Evolutionary conservation across 1,140 invertebrate species (phyloP), one percentile per base, ranked within the genome.

Genomic region (Linepithema humile): DNA sequence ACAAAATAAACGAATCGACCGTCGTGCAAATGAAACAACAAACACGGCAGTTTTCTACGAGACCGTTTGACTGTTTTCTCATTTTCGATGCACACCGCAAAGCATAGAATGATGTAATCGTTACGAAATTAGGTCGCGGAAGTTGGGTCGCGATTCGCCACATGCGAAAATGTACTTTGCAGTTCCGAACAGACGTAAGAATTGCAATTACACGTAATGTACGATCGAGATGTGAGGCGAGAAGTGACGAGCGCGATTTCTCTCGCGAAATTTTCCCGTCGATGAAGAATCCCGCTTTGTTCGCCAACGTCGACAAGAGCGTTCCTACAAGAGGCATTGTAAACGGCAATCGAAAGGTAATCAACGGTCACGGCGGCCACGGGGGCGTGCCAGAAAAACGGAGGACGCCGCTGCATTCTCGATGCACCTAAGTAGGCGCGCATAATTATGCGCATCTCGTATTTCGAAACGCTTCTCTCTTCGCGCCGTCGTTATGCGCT

Each of bases 391-490:
- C 87, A 88, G 87, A 88, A 88, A 88, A 85, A 83, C 83, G 65
- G 59, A 43, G 77, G 69, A 83, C 83, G 55, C 72, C 83, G 83
- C 59, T 88, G 83, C 86, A 88, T 88, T 88, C 87, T 48, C 77
- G 77, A 88, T 88, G 87, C 87, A 88, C 55, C 57, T 88, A 88
- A 88, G 87, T 88, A 88, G 87, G 87, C 87, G 87, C 83, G 83
- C 26, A 85, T 88, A 88, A 88, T 88, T 88, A 88, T 88, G 86
- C 87, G 83, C 87, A 88, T 88, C 87, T 88, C 86, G 87, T 88
- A 85, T 88, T 88, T 88, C 87, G 87, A 88, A 88, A 88, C 26
- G 29, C 43, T 85, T 65, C 69, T 75, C 73, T 83, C 59, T 69
- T 74, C 60, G 77, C 83, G 26, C 40, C 26, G 32, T 40, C 82